Evolutionary conservation across 2,888 invertebrate species (phyloP).

Genomic region (Luperina nickerlii): DNA sequence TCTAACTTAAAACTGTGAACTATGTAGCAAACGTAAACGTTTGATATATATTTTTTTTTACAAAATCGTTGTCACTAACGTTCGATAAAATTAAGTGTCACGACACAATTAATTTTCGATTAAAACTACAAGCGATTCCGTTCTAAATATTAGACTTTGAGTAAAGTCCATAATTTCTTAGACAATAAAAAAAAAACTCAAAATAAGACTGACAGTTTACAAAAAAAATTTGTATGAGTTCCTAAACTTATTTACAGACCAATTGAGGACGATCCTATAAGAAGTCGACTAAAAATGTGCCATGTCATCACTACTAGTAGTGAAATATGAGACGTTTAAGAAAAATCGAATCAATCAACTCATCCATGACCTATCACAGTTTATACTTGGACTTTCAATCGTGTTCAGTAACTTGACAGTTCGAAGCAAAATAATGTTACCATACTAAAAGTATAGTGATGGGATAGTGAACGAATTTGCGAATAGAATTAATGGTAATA

Average conservation of each 20-base stretch:
- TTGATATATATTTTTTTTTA: not conserved
- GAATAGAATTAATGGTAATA: not conserved
- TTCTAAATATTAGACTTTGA: not conserved
- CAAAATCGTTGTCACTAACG: not conserved
- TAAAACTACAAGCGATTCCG: not conserved
- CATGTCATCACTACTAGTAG: not conserved
- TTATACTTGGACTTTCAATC: not conserved
- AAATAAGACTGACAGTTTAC: not conserved
- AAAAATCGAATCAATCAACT: not conserved
- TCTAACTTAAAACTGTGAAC: not conserved
- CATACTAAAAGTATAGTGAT: not conserved
- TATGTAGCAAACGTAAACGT: not conserved
- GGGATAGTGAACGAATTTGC: not conserved
- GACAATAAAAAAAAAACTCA: not conserved
- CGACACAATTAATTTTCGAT: constrained; percentile 4
- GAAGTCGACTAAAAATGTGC: not conserved
- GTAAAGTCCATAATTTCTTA: not conserved
- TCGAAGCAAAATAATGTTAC: not conserved
- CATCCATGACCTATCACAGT: not conserved
- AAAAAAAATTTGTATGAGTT: not conserved
- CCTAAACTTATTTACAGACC: not conserved
- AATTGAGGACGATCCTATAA: not conserved
- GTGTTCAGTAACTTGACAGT: not conserved
- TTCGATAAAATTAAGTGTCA: constrained; percentile 4
- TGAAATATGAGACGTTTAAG: not conserved